These are phyloP conservation scores for Pollicipes pollicipes DNA, from an alignment of 1,140 invertebrate genomes.

Conservation along the genomic window DNA sequence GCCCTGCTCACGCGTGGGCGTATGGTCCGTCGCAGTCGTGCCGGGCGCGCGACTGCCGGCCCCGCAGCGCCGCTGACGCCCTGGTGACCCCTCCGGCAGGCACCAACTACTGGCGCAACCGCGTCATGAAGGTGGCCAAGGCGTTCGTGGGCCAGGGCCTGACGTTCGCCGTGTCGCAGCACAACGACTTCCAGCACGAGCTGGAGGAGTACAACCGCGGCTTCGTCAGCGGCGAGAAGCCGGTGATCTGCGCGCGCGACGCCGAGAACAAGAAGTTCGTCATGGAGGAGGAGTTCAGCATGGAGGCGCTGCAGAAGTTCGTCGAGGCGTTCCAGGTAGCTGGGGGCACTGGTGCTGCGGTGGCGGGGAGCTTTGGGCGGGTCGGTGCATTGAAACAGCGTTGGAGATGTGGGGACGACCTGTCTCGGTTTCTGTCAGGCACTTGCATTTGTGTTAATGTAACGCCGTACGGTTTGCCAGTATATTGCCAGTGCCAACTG, in stretches of 20 bases:
- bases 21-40: too few relatives aligned
- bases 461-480: too few relatives aligned
- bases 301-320: constrained; percentile 6
- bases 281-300: constrained; percentile 71
- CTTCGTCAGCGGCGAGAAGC: constrained; percentile 71
- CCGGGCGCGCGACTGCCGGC: too few relatives aligned
- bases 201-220: constrained; percentile 85
- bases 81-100: constrained; percentile 29
- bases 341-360: not conserved
- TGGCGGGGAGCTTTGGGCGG: too few relatives aligned
- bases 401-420: too few relatives aligned
- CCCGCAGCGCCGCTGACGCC: too few relatives aligned
- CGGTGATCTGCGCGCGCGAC: constrained; percentile 64
- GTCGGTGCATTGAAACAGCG: too few relatives aligned
- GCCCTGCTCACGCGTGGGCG: too few relatives aligned
- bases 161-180: constrained; percentile 75
- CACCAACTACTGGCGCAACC: constrained; percentile 99
- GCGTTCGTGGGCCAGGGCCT: constrained; percentile 50
- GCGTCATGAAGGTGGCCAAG: constrained; percentile 85
- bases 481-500: too few relatives aligned
- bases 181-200: constrained; percentile 83
- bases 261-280: constrained; percentile 72
- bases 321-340: not conserved
- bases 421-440: too few relatives aligned
- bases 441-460: too few relatives aligned